phyloP scores from a whole-genome alignment of 2,113 vertebrate genomes.

The Microcebus ravelobensis region DNA sequence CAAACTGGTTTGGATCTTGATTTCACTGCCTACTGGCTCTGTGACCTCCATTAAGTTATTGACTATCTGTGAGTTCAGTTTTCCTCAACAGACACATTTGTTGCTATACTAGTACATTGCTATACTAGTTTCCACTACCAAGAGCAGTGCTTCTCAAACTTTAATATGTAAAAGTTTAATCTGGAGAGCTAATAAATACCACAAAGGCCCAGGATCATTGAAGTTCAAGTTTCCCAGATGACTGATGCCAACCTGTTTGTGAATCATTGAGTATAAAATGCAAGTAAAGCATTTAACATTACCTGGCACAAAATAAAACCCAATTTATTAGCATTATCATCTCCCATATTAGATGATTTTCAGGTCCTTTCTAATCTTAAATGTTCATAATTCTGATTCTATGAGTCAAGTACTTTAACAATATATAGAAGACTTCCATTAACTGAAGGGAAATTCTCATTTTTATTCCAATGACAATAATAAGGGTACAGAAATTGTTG shows the following conservation, averaged over 20 bases:
- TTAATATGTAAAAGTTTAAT: not conserved
- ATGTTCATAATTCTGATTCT: not conserved
- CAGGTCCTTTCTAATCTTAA: conserved; percentile 18
- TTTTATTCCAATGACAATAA: not conserved
- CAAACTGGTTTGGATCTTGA: not conserved
- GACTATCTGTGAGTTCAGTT: not conserved
- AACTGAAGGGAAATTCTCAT: not conserved
- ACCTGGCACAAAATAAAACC: not conserved
- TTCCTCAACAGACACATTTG: not conserved
- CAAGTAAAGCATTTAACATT: not conserved
- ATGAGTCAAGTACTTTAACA: not conserved
- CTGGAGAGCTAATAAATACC: not conserved
- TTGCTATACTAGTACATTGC: no score
- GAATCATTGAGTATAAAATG: not conserved
- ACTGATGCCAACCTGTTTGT: not conserved
- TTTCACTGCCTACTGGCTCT: not conserved
- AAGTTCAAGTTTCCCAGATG: not conserved
- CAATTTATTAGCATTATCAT: not conserved
- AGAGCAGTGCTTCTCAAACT: not conserved
- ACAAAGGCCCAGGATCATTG: not conserved
- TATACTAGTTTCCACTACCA: not conserved
- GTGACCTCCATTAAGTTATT: not conserved
- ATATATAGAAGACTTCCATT: not conserved
- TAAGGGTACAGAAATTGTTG: not conserved
- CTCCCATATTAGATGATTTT: not conserved